These are phyloP conservation scores for Mythimna ferrago DNA, from an alignment of 2,888 invertebrate genomes.

Conservation along the genomic window DNA sequence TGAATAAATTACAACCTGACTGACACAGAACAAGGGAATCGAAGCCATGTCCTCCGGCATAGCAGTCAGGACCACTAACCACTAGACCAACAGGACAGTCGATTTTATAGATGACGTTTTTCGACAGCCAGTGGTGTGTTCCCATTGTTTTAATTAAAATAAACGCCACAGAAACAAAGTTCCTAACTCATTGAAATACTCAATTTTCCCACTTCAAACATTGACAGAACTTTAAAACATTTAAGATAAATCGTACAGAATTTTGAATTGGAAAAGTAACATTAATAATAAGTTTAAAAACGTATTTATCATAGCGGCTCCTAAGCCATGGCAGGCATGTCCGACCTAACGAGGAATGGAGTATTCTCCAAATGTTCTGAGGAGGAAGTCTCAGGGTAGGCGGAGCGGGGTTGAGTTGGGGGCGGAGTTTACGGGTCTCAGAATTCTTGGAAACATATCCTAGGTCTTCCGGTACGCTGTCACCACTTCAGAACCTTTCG, in stretches of 20 bases:
- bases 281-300: conserved; percentile 74
- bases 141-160: conserved; percentile 30
- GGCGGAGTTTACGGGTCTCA: conserved; percentile 9
- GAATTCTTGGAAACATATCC: conserved; percentile 4
- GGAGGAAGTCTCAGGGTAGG: conserved; percentile 58
- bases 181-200: conserved; percentile 51
- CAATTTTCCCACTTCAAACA: conserved; percentile 47
- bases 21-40: too few relatives aligned
- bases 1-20: too few relatives aligned
- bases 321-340: conserved; percentile 70
- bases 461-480: neutral
- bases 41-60: too few relatives aligned
- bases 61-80: too few relatives aligned
- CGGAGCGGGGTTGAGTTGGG: conserved; percentile 49
- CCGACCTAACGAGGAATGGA: conserved; percentile 79
- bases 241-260: conserved; percentile 59
- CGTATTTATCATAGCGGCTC: conserved; percentile 69
- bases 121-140: too few relatives aligned
- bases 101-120: neutral
- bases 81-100: too few relatives aligned
- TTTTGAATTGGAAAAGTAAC: conserved; percentile 63
- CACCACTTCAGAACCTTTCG: too few relatives aligned
- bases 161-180: conserved; percentile 30
- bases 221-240: conserved; percentile 60
- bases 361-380: conserved; percentile 74